Evolutionary conservation across 2,888 invertebrate species (phyloP).

Genomic region (Pristionchus exspectatus): DNA sequence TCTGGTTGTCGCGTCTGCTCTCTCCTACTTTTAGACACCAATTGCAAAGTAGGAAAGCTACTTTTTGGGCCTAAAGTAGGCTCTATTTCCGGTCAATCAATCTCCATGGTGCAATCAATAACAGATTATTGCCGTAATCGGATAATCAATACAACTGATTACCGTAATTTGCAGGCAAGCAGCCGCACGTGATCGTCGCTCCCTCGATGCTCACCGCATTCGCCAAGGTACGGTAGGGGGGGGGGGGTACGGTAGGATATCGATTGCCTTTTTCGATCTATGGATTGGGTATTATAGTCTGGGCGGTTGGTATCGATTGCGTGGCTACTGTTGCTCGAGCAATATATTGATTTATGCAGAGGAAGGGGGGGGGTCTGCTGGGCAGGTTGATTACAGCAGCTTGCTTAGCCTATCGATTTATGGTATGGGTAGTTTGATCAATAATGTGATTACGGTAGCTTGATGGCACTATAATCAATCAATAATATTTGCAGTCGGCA

Average conservation of each 20-base stretch:
- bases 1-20: neutral
- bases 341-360: too few species aligned
- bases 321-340: too few species aligned
- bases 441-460: neutral
- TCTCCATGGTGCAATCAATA: neutral
- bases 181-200: conserved; percentile 49
- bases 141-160: too few species aligned
- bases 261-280: neutral
- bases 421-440: too few species aligned
- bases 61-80: neutral
- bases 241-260: neutral
- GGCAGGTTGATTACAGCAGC: too few species aligned
- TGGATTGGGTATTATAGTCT: neutral
- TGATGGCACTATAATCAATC: neutral
- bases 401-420: neutral
- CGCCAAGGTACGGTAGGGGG: conserved; percentile 31
- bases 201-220: conserved; percentile 26
- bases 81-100: too few species aligned
- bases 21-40: neutral
- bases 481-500: neutral
- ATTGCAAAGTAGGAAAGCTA: neutral
- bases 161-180: neutral
- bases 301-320: too few species aligned
- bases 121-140: neutral
- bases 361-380: too few species aligned